A percentile compares a stretch with the other conserved stretches of the same genome.
phyloP scores from a whole-genome alignment of 2,888 invertebrate species.

The Sclerodermus sp. region DNA sequence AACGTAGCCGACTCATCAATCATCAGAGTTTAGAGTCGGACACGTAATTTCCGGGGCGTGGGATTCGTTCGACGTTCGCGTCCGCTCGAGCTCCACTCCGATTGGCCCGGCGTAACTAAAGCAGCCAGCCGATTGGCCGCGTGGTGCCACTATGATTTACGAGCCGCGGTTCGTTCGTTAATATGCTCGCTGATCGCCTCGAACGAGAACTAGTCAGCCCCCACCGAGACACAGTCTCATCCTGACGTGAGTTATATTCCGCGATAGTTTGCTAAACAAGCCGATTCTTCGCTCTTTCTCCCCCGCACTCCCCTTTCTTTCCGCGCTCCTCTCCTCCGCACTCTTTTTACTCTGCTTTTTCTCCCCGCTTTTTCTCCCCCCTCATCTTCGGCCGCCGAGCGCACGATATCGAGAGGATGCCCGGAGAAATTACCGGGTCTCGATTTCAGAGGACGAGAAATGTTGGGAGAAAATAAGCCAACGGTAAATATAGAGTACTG shows the following conservation, averaged over 20 bases:
- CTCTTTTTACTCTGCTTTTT: too few species aligned
- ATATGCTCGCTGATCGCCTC: constrained; percentile 38
- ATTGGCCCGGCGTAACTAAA: constrained; percentile 37
- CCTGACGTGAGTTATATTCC: constrained; percentile 19
- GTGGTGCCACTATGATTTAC: constrained; percentile 41
- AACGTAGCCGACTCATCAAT: constrained; percentile 49
- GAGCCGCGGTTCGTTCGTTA: constrained; percentile 43
- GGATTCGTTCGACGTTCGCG: constrained; percentile 49
- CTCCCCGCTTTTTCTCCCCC: not conserved
- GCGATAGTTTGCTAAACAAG: constrained; percentile 1
- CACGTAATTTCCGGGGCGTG: constrained; percentile 57
- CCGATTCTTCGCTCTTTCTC: constrained; percentile 1
- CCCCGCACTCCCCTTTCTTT: not conserved
- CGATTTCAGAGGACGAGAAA: too few species aligned
- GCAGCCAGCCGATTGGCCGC: constrained; percentile 38
- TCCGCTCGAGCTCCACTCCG: constrained; percentile 34
- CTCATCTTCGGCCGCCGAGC: constrained; percentile 6
- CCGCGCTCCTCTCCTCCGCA: not conserved
- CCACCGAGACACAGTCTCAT: constrained; percentile 19
- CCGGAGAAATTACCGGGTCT: too few species aligned
- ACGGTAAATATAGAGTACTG: too few species aligned
- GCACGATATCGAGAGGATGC: not conserved
- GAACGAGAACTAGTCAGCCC: constrained; percentile 20
- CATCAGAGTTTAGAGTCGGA: constrained; percentile 56
- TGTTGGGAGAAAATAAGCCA: too few species aligned